Evolutionary conservation across 2,113 vertebrate genomes (phyloP).

Genomic region (Tautogolabrus adspersus): DNA sequence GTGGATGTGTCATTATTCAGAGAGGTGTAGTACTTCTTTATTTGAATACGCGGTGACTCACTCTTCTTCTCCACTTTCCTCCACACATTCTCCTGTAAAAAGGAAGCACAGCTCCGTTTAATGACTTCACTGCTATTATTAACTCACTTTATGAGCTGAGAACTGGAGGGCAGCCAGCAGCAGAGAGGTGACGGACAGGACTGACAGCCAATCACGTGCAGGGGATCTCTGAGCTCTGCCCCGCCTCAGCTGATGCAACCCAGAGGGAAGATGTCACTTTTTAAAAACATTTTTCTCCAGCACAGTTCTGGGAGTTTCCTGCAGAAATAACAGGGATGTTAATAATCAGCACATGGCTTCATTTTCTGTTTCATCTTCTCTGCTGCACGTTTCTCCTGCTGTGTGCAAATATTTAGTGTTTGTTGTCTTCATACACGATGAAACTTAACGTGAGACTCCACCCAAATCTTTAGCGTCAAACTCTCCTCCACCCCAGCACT

Average conservation of each 20-base stretch:
- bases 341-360: too few relatives aligned
- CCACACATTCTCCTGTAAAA: background rate
- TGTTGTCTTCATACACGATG: background rate
- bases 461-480: too few relatives aligned
- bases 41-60: too few relatives aligned
- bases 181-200: background rate
- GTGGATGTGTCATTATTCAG: too few relatives aligned
- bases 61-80: too few relatives aligned
- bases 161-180: background rate
- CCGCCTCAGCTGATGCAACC: conserved; percentile 78
- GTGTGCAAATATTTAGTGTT: conserved; percentile 10
- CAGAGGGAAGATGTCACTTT: conserved; percentile 61
- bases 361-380: background rate
- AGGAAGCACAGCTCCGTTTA: conserved; percentile 21
- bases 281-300: background rate
- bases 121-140: conserved; percentile 43
- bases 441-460: conserved; percentile 5
- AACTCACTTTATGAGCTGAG: conserved; percentile 25
- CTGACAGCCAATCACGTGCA: conserved; percentile 42
- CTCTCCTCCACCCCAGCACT: too few relatives aligned
- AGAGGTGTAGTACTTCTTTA: too few relatives aligned
- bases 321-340: background rate
- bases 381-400: background rate
- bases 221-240: conserved; percentile 10
- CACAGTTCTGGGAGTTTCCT: too few relatives aligned